phyloP scores from a whole-genome alignment of 37 sponge, comb jelly and placozoan species.

The Cladorhizidae sp. region DNA sequence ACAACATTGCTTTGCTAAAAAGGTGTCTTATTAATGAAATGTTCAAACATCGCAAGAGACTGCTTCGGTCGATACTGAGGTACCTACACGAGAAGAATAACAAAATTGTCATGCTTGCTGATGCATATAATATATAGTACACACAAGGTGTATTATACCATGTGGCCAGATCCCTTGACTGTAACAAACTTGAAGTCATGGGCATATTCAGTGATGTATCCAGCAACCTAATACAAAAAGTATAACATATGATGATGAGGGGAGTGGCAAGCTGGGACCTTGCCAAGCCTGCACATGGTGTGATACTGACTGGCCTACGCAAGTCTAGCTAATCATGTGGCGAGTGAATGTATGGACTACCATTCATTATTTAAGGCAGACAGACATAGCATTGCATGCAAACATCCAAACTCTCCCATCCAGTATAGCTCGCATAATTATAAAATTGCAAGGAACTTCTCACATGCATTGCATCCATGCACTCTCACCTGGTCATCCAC shows the following conservation, averaged over 20 bases:
- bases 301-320: too few species aligned
- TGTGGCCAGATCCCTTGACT: conserved; percentile 87
- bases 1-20: conserved; percentile 17
- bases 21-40: conserved; percentile 52
- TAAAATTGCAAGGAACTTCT: too few species aligned
- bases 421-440: too few species aligned
- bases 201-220: conserved; percentile 78
- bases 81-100: conserved; percentile 41
- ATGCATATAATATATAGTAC: background rate
- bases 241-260: background rate
- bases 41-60: conserved; percentile 80
- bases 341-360: too few species aligned
- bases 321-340: too few species aligned
- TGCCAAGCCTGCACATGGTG: background rate
- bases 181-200: conserved; percentile 83
- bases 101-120: too few species aligned
- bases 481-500: conserved; percentile 63
- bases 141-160: conserved; percentile 43
- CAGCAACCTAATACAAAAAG: conserved; percentile 69
- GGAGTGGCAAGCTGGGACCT: too few species aligned
- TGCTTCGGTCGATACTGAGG: conserved; percentile 73
- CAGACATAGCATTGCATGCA: too few species aligned
- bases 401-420: too few species aligned
- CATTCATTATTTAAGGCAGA: too few species aligned
- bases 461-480: background rate